Base-by-base conservation (phyloP, 2,888 invertebrate genomes). In the Allygus modestus region DNA sequence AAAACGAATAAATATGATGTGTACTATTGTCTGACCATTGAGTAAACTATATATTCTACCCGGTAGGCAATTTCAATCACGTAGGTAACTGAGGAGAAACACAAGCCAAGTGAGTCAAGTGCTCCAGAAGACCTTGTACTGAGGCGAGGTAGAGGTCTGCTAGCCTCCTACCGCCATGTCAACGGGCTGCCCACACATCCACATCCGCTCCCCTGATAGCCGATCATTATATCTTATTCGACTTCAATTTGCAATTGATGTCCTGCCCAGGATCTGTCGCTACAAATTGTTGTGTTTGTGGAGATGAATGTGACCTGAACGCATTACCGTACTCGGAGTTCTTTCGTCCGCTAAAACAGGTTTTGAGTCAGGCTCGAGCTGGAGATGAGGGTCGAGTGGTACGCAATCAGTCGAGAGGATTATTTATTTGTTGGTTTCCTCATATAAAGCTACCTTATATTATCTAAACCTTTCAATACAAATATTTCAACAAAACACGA, bases 251-350 rank as follows among this genome's bases (percentile, higher is more conserved):
- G 65, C 65, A 65, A 65, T 28, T 31, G 65, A 65, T 12, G 28
- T 65, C 28, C 26, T 31, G 65, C 65, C 31, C 65, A 65, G 65
- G 28, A 65, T 31, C 28, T 65, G 65, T 31, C 65, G 28, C 65
- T 9, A 9, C 65, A 1, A 31, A 31, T 54, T 54, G 5, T 31
- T 31, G 65, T 31, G 7, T 28, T 31, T 28, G 28, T 65, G 2
- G 31, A 20, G 28, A 28, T 2, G 65, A 28, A 65, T 28, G 65
- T 65, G 31, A 31, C 31, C 31, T 28, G 28, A 26, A 31, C 31
- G 12, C 65, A 65, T 65, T 31, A 31, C 65, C 23, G 23, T 26
- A 58, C 20, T 23, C 1, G 58, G n/a, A 17, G 28, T 26, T 17
- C 65, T 31, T 4, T 17, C 65, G 28, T 65, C 31, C 65, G 31